Conservation (phyloP, 1,140 invertebrate genomes). For the Antheraea mylitta region DNA sequence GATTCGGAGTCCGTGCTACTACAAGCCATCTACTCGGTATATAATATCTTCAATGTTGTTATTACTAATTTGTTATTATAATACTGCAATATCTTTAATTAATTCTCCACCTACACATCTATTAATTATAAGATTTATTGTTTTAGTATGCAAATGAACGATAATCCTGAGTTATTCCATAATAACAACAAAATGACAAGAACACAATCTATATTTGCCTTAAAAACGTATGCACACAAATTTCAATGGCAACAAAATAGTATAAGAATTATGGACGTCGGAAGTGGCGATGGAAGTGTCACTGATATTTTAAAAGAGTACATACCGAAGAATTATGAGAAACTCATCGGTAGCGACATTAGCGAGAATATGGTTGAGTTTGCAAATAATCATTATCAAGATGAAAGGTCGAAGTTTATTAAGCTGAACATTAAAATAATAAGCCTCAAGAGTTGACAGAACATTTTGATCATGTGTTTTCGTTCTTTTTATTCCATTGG, state of each 20-base stretch:
- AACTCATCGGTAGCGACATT: slow-evolving; percentile 83
- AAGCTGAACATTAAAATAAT: slow-evolving; percentile 82
- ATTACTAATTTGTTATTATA: too few species aligned
- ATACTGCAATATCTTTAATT: too few species aligned
- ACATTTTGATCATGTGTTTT: too few species aligned
- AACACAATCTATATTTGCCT: slow-evolving; percentile 82
- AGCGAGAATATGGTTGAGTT: slow-evolving; percentile 85
- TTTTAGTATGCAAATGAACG: slow-evolving; percentile 17
- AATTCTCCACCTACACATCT: too few species aligned
- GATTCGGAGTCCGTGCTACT: too few species aligned
- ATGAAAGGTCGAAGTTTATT: too few species aligned
- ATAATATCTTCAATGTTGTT: too few species aligned
- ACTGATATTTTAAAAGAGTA: slow-evolving; percentile 83
- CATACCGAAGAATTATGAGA: too few species aligned
- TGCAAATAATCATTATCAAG: too few species aligned
- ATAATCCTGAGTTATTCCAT: too few species aligned
- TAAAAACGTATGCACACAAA: slow-evolving; percentile 81
- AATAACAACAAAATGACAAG: slow-evolving; percentile 83
- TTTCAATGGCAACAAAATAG: slow-evolving; percentile 80
- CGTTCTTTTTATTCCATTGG: slow-evolving; percentile 92
- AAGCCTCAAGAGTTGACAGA: slow-evolving; percentile 74
- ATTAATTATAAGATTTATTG: too few species aligned
- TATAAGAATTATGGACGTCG: slow-evolving; percentile 85
- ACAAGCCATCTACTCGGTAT: too few species aligned
- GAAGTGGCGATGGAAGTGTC: slow-evolving; percentile 88